Base-by-base conservation (phyloP, 2,797 vertebrate species). In the Microctenopoma stevenorrisi region DNA sequence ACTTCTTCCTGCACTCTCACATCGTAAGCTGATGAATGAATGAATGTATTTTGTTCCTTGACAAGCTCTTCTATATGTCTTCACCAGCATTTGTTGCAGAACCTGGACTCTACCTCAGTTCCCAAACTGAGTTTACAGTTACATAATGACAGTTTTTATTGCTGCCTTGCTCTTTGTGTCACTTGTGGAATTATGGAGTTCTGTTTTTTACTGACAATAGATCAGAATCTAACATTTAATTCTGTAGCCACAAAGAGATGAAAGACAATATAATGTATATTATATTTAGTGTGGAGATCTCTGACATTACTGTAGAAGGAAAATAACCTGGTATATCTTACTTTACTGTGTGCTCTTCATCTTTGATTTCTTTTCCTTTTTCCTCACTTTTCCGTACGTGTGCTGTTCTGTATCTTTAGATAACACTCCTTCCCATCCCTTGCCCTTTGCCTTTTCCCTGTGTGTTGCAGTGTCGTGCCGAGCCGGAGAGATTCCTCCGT, bases 401-500 rank as follows among this genome's bases (percentile, higher is more conserved):
- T 22, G 1, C 37, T 60, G 25, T 68, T 68, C 59, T 65, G 9
- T 13, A 12, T 62, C 37, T 10, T 71, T 64, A 78, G 44, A 55
- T 83, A 78, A 78, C 65, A 18, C 44, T 42, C 46, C 57, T 40
- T 52, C 53, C 75, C 43, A 3, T 85, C 50, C 69, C 61, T 61
- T 83, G 79, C 61, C 83, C 84, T 86, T 81, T 80, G 25, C 49
- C 65, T 22, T 33, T 56, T 38, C 26, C 16, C 54, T 10, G 48
- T 82, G 72, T 66, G 68, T 26, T 79, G 5, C 89, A 99, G 97
- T 94, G 71, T 98, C 96, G 0, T 96, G 96, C 81, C 95, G 96
- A 9, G 94, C 89, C 1, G 96, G 95, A 0, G 97, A 98, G 88
- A 97, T 99, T 85, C 96, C 96, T 58, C 92, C 95, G 0, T 93